Evolutionary conservation across 1,140 invertebrate genomes (phyloP), one percentile per base, ranked within the genome.

Genomic region (Cataglyphis hispanica): DNA sequence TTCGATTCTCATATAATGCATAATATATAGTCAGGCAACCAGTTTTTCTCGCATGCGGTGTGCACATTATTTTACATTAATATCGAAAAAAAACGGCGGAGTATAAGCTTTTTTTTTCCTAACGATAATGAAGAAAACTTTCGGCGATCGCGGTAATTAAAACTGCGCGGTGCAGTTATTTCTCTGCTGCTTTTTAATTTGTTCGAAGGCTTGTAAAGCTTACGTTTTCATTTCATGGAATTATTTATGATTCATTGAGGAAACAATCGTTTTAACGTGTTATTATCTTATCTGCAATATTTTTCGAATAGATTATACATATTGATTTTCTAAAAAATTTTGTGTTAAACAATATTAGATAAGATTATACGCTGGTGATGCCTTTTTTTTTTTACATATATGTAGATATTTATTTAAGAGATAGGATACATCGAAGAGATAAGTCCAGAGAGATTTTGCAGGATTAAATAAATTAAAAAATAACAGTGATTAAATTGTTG

Each of bases 11-110:
- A 69, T 31, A 69, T 69, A 69, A 69, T 69, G 63, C 64, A 56
- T 27, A 69, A 80, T 80, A 80, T 69, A 40, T 56, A 34, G 27
- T 16, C 43, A 34, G 16, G 31, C 46, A 69, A 8, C 1, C 7
- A 22, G 16, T 69, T 78, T 78, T 50, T 46, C 37, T 43, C n/a
- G 43, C 61, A 3, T 53, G 27, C 16, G 43, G 19, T 25, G 58
- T 19, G 27, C 31, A 56, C 34, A 25, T 69, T 69, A 80, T 80
- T 69, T 69, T 69, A 10, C 64, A 80, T 80, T 80, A 80, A 56
- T 69, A 66, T 64, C 22, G 16, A 7, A 16, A 80, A 67, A 69
- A 69, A 67, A 1, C n/a, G 1, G 46, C 13, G 16, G 11, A 40
- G 61, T 43, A n/a, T n/a, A 56, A 67, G 27, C 22, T 67, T 4